These are phyloP conservation scores for Grapholita molesta DNA, from an alignment of 1,140 invertebrate genomes.

Conservation along the genomic window DNA sequence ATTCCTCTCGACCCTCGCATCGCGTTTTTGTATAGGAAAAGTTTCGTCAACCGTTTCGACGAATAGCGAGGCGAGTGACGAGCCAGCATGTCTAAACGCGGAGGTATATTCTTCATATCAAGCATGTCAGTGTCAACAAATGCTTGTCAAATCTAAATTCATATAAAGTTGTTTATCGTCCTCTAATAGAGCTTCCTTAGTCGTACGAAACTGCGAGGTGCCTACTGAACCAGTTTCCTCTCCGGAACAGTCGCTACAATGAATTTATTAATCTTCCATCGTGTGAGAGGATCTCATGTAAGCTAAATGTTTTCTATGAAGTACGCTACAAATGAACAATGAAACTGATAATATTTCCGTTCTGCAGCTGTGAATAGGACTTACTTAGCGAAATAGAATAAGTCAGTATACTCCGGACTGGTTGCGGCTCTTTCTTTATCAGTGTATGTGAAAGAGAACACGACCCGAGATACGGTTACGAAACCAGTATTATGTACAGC, in stretches of 20 bases:
- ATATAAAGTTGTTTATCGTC: too few species aligned
- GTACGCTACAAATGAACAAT: conserved; percentile 51
- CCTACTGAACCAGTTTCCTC: conserved; percentile 33
- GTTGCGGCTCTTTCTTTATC: not conserved
- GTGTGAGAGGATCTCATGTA: conserved; percentile 62
- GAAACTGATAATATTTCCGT: conserved; percentile 53
- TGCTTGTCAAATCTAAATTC: too few species aligned
- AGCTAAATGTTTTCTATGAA: conserved; percentile 45
- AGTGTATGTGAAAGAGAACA: not conserved
- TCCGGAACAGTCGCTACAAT: conserved; percentile 29
- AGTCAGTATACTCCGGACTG: conserved; percentile 26
- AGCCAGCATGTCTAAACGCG: too few species aligned
- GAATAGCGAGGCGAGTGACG: too few species aligned
- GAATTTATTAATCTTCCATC: conserved; percentile 42
- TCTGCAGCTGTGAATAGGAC: conserved; percentile 66
- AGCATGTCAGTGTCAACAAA: too few species aligned
- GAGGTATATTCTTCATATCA: too few species aligned
- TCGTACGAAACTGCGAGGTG: not conserved
- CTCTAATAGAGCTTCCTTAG: not conserved
- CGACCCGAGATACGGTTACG: not conserved
- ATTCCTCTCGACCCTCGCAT: too few species aligned
- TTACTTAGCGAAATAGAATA: conserved; percentile 49
- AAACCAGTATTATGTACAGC: conserved; percentile 11
- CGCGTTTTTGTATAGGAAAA: too few species aligned
- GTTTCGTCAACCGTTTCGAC: too few species aligned